Base-by-base conservation (phyloP, 1,140 invertebrate genomes). In the Melanaphis sacchari region DNA sequence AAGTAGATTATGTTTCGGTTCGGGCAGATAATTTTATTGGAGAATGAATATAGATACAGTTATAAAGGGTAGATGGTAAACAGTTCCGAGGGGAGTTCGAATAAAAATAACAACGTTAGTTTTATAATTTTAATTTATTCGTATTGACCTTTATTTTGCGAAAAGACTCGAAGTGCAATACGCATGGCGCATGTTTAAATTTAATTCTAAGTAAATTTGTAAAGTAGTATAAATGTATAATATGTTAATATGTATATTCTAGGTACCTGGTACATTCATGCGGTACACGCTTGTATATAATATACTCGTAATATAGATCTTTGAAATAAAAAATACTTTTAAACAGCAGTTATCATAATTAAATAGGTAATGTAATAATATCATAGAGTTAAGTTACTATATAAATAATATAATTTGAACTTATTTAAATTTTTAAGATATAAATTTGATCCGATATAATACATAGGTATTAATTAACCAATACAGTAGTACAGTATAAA, bases 101-200 rank as follows among this genome's bases (percentile, higher is more conserved):
- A 46, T 87, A n/a, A 87, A 87, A 87, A 46, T 46, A 46, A 87
- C 31, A 87, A 24, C 18, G 85, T 87, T 87, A 87, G 41, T 49
- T 49, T n/a, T 43, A 24, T 49, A 87, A 87, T 87, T 87, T 87
- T 36, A 87, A 87, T 49, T 87, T 87, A 87, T 87, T 87, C 31
- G 41, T 87, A n/a, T 87, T 87, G 41, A 87, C 41, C 43, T 87
- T 87, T 46, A 41, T 84, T 26, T 26, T 4, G 9, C 24, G 82
- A 84, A 41, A 41, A 40, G 9, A 84, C 82, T 40, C 81, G 6
- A 22, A 21, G 81, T 81, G 76, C 21, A 31, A 40, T 84, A 76
- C 11, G 22, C 22, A 24, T 84, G 41, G 85, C n/a, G 41, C 85
- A 9, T 46, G 31, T 88, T 49, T 88, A 2, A 26, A 21, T 88